Evolutionary conservation across 1,140 invertebrate genomes (phyloP).

Genomic region (Zaprionus inermis): DNA sequence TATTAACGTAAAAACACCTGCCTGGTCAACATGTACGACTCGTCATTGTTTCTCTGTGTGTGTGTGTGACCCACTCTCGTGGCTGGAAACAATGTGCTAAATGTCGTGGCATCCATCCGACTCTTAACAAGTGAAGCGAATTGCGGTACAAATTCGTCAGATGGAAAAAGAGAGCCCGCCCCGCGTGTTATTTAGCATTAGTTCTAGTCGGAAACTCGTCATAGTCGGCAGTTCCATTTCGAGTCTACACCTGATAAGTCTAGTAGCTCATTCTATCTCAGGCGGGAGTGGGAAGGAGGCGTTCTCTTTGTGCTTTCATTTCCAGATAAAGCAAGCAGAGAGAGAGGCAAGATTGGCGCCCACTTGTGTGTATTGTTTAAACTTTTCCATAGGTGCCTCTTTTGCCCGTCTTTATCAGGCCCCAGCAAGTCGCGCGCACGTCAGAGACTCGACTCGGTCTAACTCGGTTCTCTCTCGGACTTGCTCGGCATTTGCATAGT

Average conservation of each 20-base stretch:
- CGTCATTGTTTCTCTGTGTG: background rate
- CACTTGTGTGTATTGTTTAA: slow-evolving; percentile 23
- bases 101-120: slow-evolving; percentile 23
- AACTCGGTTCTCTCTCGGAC: background rate
- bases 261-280: slow-evolving; percentile 1
- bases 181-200: slow-evolving; percentile 59
- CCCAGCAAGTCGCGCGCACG: background rate
- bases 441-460: background rate
- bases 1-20: slow-evolving; percentile 24
- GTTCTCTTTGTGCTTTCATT: too few relatives aligned
- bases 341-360: slow-evolving; percentile 7
- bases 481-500: slow-evolving; percentile 47
- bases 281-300: too few relatives aligned
- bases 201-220: slow-evolving; percentile 57
- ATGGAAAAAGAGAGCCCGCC: slow-evolving; percentile 42
- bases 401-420: slow-evolving; percentile 18
- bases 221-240: slow-evolving; percentile 15
- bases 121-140: slow-evolving; percentile 56
- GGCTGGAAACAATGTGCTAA: slow-evolving; percentile 19
- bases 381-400: slow-evolving; percentile 42
- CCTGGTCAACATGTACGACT: background rate
- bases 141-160: slow-evolving; percentile 32
- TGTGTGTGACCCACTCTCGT: slow-evolving; percentile 26
- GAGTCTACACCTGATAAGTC: slow-evolving; percentile 38
- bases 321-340: slow-evolving; percentile 11